These are phyloP conservation scores for Boulengeromyrus knoepffleri DNA, from an alignment of 2,113 vertebrate species.

Conservation along the genomic window DNA sequence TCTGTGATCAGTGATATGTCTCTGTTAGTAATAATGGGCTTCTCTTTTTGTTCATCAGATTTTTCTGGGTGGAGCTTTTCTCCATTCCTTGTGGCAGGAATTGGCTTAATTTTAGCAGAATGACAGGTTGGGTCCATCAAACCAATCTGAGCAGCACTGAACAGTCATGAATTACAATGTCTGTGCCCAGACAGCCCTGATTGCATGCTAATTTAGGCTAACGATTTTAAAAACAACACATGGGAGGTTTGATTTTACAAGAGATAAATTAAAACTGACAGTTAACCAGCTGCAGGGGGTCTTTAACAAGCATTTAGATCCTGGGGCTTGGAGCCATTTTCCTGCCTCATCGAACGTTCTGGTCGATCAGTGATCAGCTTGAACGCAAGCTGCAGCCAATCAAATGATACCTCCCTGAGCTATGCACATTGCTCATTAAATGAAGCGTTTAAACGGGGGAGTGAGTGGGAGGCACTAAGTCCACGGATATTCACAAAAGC, in stretches of 20 bases:
- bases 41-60: not conserved
- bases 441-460: not conserved
- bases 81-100: not conserved
- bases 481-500: not conserved
- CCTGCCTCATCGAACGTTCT: not conserved
- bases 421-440: not conserved
- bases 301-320: not conserved
- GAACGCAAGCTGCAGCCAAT: not conserved
- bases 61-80: not conserved
- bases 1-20: not conserved
- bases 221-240: not conserved
- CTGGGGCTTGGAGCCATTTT: not conserved
- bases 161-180: not conserved
- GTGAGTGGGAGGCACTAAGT: not conserved
- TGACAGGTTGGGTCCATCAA: not conserved
- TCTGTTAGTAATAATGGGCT: not conserved
- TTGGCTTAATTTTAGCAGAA: not conserved
- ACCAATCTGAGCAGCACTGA: not conserved
- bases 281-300: not conserved
- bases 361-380: not conserved
- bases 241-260: not conserved
- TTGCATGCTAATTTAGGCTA: not conserved
- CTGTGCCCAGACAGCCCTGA: not conserved
- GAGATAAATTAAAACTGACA: slow-evolving; percentile 5
- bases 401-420: not conserved